Base-by-base conservation (phyloP, 2,113 vertebrate genomes). In the Hippocampus comes region DNA sequence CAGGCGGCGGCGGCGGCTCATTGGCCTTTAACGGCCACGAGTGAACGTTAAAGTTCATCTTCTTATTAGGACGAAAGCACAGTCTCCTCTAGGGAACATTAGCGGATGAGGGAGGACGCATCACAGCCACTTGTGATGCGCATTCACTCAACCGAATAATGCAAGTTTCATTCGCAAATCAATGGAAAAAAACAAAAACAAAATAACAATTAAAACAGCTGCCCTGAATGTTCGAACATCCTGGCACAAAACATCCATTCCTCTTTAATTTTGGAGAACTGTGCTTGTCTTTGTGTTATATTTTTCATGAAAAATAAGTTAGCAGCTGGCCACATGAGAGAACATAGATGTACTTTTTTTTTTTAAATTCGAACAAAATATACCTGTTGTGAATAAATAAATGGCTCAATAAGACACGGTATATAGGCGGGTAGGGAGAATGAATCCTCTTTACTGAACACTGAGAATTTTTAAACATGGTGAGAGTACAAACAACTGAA, bases 41-140 rank as follows among this genome's bases (percentile, higher is more conserved):
- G 80, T 78, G 84, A 88, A 83, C 75, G 79, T 76, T 88, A 84
- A 88, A 87, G 87, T 77, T 76, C 68, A 73, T 77, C 76, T 87
- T 80, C 79, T 89, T 84, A 89, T 82, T 75, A 23, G n/a, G 53
- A 81, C 74, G 80, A 76, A 80, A 80, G 85, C 75, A 18, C 51
- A 9, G 43, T 71, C 56, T 84, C 80, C 78, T 77, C 72, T n/a
- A 0, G 77, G 73, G 80, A 64, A 82, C 78, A 84, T 87, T 80
- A 86, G 53, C 9, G 68, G 79, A 64, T 64, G 8, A 48, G 57
- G 63, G 65, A 85, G 64, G 76, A 83, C 57, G 17, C 74, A 83
- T 73, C 70, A 34, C 17, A 68, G 49, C 55, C 61, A 63, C 49
- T 71, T 68, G 59, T 51, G n/a, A 69, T 65, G 49, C 5, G 30